Evolutionary conservation across 2,888 invertebrate species (phyloP).

Genomic region (Flabesymbios commensalis): DNA sequence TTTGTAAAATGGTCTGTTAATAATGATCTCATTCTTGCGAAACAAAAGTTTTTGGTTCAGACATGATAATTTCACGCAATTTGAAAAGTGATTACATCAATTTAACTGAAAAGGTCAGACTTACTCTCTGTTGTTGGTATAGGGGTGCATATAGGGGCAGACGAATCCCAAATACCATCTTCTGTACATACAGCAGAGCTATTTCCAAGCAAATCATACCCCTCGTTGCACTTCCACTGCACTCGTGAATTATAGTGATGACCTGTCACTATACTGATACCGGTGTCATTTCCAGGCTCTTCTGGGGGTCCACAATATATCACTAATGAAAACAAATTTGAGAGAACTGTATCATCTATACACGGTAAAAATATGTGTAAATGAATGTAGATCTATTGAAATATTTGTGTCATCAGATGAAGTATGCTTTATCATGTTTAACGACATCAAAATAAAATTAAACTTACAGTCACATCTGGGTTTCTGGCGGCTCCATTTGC

Average conservation of each 20-base stretch:
- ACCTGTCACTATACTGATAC: too few relatives aligned
- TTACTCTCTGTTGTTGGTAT: too few relatives aligned
- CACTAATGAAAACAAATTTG: slow-evolving; percentile 12
- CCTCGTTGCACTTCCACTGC: slow-evolving; percentile 11
- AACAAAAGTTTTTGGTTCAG: too few relatives aligned
- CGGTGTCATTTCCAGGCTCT: slow-evolving; percentile 13
- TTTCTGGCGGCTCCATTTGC: slow-evolving; percentile 36
- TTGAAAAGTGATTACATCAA: too few relatives aligned
- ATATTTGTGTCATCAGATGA: background rate
- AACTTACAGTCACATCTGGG: slow-evolving; percentile 20
- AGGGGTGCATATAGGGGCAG: slow-evolving; percentile 12
- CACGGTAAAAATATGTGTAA: too few relatives aligned
- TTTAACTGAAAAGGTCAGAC: too few relatives aligned
- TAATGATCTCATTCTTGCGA: too few relatives aligned
- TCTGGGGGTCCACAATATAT: slow-evolving; percentile 11
- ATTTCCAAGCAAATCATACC: slow-evolving; percentile 15
- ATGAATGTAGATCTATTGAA: too few relatives aligned
- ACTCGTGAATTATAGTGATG: slow-evolving; percentile 14
- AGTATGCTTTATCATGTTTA: background rate
- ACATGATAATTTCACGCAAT: too few relatives aligned
- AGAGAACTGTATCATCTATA: too few relatives aligned
- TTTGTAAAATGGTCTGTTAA: background rate
- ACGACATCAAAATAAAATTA: background rate
- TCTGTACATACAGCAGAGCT: slow-evolving; percentile 13
- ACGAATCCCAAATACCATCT: slow-evolving; percentile 18